Conservation (phyloP, 2,113 vertebrate species). For the Tautogolabrus adspersus region DNA sequence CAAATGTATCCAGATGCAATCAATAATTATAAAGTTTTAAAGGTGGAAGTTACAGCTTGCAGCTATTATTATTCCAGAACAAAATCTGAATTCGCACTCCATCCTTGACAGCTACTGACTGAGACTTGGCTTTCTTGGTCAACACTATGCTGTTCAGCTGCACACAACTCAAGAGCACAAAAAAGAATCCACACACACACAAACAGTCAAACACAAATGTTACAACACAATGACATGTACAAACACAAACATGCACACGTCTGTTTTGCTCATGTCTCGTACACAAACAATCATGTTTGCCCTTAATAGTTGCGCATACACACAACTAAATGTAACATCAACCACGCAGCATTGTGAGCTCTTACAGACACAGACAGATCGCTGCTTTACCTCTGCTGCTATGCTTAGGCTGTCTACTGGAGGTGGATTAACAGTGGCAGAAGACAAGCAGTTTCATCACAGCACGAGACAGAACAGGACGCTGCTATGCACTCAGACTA, state of each 20-base stretch:
- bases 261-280: background rate
- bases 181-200: slow-evolving; percentile 1
- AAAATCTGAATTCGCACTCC: slow-evolving; percentile 50
- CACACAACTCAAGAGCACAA: slow-evolving; percentile 39
- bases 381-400: slow-evolving; percentile 50
- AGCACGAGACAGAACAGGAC: slow-evolving; percentile 44
- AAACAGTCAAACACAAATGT: too few relatives aligned
- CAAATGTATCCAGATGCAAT: background rate
- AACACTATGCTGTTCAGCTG: slow-evolving; percentile 21
- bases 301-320: background rate
- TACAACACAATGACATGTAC: background rate
- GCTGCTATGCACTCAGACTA: slow-evolving; percentile 43
- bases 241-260: background rate
- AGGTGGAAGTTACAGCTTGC: slow-evolving; percentile 17
- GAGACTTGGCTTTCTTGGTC: slow-evolving; percentile 57
- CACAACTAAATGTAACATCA: background rate
- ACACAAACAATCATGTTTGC: background rate
- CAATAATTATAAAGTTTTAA: slow-evolving; percentile 24
- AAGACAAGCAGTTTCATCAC: slow-evolving; percentile 63
- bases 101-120: slow-evolving; percentile 56
- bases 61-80: slow-evolving; percentile 34
- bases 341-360: slow-evolving; percentile 10
- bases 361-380: slow-evolving; percentile 48
- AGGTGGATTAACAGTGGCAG: slow-evolving; percentile 72
- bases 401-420: slow-evolving; percentile 63